phyloP scores from a whole-genome alignment of 64 coral and sea anemone genomes.

The Acropora tenuis region DNA sequence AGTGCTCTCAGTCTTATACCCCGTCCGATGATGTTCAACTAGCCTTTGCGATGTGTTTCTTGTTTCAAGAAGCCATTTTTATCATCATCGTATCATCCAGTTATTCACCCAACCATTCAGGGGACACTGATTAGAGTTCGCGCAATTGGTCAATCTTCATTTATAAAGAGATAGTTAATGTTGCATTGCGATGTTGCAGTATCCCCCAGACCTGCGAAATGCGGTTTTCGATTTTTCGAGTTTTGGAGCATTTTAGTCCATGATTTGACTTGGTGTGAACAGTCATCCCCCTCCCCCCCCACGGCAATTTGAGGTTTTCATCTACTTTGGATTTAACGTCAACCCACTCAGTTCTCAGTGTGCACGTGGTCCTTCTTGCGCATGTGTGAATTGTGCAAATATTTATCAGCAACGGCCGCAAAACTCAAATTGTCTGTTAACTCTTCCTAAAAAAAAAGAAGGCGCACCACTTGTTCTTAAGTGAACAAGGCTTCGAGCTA shows the following conservation, averaged over 20 bases:
- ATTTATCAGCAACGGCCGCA: no score
- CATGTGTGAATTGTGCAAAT: no score
- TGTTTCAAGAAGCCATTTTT: not conserved
- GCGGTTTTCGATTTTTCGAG: not conserved
- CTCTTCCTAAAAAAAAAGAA: no score
- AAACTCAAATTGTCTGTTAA: no score
- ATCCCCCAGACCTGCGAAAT: slow-evolving; percentile 27
- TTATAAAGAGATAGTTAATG: not conserved
- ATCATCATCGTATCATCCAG: not conserved
- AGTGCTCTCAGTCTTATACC: not conserved
- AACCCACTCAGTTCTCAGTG: not conserved
- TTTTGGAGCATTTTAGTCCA: no score
- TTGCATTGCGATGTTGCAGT: not conserved
- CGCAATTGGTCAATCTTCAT: not conserved
- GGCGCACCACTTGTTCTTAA: no score
- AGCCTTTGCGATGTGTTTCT: no score
- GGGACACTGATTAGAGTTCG: not conserved
- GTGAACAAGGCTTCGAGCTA: no score
- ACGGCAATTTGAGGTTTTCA: not conserved
- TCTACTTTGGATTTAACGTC: not conserved
- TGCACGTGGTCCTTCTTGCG: no score
- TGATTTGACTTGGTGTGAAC: not conserved
- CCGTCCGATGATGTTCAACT: not conserved
- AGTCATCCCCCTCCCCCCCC: not conserved
- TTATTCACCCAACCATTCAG: not conserved